Evolutionary conservation across 2,888 invertebrate genomes (phyloP).

Genomic region (Tillus elongatus): DNA sequence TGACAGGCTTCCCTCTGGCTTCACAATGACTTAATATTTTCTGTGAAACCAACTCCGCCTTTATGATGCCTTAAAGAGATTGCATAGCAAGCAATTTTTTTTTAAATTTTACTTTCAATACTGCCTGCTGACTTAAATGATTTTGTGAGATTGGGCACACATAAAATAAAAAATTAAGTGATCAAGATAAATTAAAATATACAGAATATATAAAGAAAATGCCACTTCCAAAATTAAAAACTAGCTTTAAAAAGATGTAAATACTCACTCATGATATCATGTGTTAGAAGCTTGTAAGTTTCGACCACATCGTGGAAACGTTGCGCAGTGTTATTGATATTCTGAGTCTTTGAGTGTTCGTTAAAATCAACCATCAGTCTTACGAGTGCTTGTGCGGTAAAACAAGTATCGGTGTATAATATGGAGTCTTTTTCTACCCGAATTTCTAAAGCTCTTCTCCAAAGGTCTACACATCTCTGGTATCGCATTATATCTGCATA

Average conservation of each 20-base stretch:
- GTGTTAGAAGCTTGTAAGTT: conserved; percentile 59
- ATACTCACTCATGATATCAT: conserved; percentile 46
- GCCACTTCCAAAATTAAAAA: too few species aligned
- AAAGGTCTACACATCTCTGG: conserved; percentile 78
- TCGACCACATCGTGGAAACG: conserved; percentile 60
- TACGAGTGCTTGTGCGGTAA: conserved; percentile 77
- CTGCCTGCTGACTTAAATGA: too few species aligned
- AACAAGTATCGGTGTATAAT: conserved; percentile 70
- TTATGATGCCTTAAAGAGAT: too few species aligned
- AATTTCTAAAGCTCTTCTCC: conserved; percentile 74
- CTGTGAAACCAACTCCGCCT: too few species aligned
- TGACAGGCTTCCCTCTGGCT: too few species aligned
- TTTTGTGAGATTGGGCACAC: too few species aligned
- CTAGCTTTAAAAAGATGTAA: too few species aligned
- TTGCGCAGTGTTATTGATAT: conserved; percentile 47
- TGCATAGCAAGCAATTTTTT: too few species aligned
- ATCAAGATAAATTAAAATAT: too few species aligned
- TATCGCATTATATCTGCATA: conserved; percentile 65
- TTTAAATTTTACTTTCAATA: too few species aligned
- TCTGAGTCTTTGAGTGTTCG: conserved; percentile 48
- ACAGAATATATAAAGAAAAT: neutral
- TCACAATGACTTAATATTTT: too few species aligned
- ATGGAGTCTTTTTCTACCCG: conserved; percentile 71
- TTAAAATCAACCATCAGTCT: conserved; percentile 70
- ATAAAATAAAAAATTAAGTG: too few species aligned